These are phyloP conservation scores for Apotomis capreana DNA, from an alignment of 2,888 invertebrate genomes.

Conservation along the genomic window DNA sequence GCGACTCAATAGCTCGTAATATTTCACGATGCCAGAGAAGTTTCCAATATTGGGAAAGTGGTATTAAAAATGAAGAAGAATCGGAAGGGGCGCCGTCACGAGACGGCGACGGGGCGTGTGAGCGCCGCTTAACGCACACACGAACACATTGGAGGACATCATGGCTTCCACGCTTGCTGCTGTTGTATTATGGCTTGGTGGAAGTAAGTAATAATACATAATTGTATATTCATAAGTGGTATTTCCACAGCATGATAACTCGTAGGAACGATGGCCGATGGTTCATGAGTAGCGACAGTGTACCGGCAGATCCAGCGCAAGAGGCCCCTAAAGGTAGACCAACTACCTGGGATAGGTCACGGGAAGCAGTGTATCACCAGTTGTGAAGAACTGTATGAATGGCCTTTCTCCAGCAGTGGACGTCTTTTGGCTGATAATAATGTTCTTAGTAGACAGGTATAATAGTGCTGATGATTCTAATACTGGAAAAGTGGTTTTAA, in stretches of 20 bases:
- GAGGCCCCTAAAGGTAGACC: no score
- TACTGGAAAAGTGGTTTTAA: constrained; percentile 58
- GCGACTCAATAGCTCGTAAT: constrained; percentile 51
- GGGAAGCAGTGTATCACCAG: no score
- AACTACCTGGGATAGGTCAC: no score
- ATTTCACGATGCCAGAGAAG: constrained; percentile 56
- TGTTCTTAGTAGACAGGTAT: no score
- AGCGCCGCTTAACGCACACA: constrained; percentile 45
- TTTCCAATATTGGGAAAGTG: constrained; percentile 56
- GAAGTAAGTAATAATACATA: constrained; percentile 65
- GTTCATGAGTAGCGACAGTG: no score
- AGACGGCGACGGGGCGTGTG: constrained; percentile 70
- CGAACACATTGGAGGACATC: constrained; percentile 51
- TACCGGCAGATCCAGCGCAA: no score
- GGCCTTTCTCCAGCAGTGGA: no score
- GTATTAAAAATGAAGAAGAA: constrained; percentile 68
- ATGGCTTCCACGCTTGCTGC: constrained; percentile 74
- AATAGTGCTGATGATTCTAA: constrained; percentile 55
- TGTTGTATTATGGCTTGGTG: constrained; percentile 74
- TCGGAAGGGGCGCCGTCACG: constrained; percentile 58
- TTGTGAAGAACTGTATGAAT: no score
- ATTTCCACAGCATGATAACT: no score
- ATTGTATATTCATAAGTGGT: no score
- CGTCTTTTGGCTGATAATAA: no score
- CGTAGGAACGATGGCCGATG: no score